Base-by-base conservation (phyloP, 2,797 vertebrate genomes). In the Amniataba percoides region DNA sequence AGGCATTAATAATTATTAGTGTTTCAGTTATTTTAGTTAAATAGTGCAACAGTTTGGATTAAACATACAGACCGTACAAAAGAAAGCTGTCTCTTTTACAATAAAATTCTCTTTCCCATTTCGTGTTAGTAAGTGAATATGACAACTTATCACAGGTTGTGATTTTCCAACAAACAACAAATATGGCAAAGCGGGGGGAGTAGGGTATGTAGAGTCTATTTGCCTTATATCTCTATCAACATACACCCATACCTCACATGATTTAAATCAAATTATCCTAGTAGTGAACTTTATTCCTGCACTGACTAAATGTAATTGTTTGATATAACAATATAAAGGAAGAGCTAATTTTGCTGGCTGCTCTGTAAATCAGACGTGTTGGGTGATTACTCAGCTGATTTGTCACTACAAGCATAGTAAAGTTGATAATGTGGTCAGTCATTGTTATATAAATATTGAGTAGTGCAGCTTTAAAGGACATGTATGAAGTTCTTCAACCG, bases 71-170 rank as follows among this genome's bases (percentile, higher is more conserved):
- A 42, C 52, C 34, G 48, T 23, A 52, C 15, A 64, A 27, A 66
- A 58, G 67, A 62, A 19, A 21, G 18, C 31, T 66, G 63, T 61
- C 34, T 72, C 10, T 4, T 77, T 49, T 42, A 70, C 74, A 27
- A 52, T 51, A 56, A 78, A 34, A 68, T 46, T 14, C 48, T 62
- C 27, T 51, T 16, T 74, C 42, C 31, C 18, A 49, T 74, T 79
- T 39, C 40, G 23, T 3, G 14, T 62, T 52, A 71, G 46, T 77
- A 53, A 45, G 55, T 46, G 52, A 57, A 71, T 66, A 31, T 71
- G 61, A 71, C 72, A 75, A 65, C 19, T 58, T 53, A 43, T 70
- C 40, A 65, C 66, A 85, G 75, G 67, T 71, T 85, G 39, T 81
- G 31, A 71, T 74, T 70, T 52, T 51, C 36, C 31, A 49, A 31